Evolutionary conservation across 30 jellyfish, hydroid and myxozoan genomes (phyloP).

Genomic region (Mastigias papua): DNA sequence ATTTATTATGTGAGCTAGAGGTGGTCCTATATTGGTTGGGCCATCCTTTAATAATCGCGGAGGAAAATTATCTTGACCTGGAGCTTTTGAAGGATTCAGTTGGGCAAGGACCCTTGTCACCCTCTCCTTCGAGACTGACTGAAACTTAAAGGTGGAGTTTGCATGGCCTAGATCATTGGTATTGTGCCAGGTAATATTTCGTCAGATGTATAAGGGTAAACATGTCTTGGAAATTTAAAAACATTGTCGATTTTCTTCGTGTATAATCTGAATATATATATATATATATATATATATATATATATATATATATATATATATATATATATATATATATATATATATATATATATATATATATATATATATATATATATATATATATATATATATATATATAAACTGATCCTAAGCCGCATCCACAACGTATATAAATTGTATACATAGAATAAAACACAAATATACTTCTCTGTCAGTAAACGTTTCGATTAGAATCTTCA

Average conservation of each 20-base stretch:
- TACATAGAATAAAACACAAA: not conserved
- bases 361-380: too few relatives aligned
- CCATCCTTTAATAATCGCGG: slow-evolving; percentile 37
- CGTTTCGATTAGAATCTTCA: not conserved
- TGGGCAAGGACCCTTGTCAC: slow-evolving; percentile 16
- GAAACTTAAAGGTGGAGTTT: slow-evolving; percentile 10
- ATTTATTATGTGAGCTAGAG: slow-evolving; percentile 39
- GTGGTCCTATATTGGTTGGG: slow-evolving; percentile 10
- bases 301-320: too few relatives aligned
- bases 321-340: too few relatives aligned
- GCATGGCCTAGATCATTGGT: slow-evolving; percentile 14
- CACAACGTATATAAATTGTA: not conserved
- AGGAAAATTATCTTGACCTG: slow-evolving; percentile 49
- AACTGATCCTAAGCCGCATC: not conserved
- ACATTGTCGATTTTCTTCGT: too few relatives aligned
- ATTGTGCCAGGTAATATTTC: slow-evolving; percentile 7
- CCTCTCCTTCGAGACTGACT: slow-evolving; percentile 23
- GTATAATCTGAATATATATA: not conserved
- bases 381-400: too few relatives aligned
- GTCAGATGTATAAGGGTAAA: too few relatives aligned
- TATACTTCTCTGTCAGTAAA: not conserved
- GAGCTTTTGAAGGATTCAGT: slow-evolving; percentile 24
- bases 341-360: too few relatives aligned
- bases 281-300: too few relatives aligned
- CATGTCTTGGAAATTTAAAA: too few relatives aligned